phyloP scores from a whole-genome alignment of 2,113 vertebrate species.

The Chaetura pelagica region DNA sequence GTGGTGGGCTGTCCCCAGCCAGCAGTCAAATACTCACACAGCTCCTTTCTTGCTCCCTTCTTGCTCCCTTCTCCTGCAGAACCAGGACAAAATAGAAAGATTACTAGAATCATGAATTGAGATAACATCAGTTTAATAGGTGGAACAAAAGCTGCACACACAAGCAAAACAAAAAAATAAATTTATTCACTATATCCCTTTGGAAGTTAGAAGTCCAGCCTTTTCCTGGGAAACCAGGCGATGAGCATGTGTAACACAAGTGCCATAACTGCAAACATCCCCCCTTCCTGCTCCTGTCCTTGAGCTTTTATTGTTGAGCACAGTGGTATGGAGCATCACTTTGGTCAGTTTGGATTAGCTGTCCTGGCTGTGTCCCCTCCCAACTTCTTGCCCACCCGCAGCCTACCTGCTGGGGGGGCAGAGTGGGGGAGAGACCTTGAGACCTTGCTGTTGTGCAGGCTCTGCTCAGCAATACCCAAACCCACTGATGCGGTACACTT shows the following conservation, averaged over 20 bases:
- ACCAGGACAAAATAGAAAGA: background rate
- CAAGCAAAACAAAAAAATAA: background rate
- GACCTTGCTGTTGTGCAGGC: background rate
- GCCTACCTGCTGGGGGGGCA: too few species aligned
- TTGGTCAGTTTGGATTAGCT: background rate
- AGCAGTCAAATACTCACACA: background rate
- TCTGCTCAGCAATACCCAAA: background rate
- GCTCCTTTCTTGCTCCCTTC: background rate
- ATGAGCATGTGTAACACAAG: background rate
- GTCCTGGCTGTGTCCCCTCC: background rate
- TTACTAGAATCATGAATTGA: background rate
- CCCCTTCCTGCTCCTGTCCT: background rate
- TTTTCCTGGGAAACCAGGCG: background rate
- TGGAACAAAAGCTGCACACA: background rate
- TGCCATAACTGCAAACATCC: rapidly evolving
- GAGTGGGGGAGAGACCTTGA: background rate
- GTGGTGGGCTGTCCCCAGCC: background rate
- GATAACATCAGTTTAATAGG: background rate
- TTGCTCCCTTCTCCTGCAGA: rapidly evolving
- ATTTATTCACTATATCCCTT: background rate
- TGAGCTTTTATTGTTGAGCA: background rate
- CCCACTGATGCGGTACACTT: background rate
- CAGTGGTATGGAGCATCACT: background rate
- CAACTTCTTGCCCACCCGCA: background rate
- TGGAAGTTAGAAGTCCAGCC: background rate